Evolutionary conservation across 2,113 vertebrate genomes (phyloP), one percentile per base, ranked within the genome.

Genomic region (Tachysurus fulvidraco): DNA sequence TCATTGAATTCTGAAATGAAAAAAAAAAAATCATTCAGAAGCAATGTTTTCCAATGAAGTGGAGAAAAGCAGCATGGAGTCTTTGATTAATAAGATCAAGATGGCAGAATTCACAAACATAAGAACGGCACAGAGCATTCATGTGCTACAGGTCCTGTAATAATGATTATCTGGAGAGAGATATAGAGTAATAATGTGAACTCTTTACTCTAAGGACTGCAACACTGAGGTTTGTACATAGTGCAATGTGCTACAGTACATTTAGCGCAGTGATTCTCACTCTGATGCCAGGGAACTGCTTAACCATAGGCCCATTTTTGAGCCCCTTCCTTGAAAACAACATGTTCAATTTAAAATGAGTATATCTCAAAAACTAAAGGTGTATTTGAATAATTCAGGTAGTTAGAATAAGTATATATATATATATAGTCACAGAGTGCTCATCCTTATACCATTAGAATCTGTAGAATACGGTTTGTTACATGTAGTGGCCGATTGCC

Each of bases 31-130:
- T 73, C 11, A 50, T 57, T 36, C 6, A 62, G 81, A 44, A 41
- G 52, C 62, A 3, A 21, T 30, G 52, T 62, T 60, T 57, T 54
- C 36, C 8, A 5, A 6, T 5, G n/a, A 12, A 41, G 25, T 41
- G 28, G 4, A 12, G 52, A 46, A 57, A 81, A 59, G 17, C 69
- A 71, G 41, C 78, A 54, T n/a, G 57, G 17, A 73, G n/a, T 21
- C 57, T 74, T 23, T 86, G 55, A 82, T 82, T 83, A 83, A 62
- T 12, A 76, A 80, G 46, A 50, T 50, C 62, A 78, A 78, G 44
- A 85, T 30, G 6, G 12, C 73, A 65, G 64, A 25, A n/a, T 54
- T 69, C 62, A 86, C 50, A 81, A 44, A 85, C 11, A 36, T 52
- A 41, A 23, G n/a, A 80, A 59, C 28, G 13, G 36, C 36, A 77